Evolutionary conservation across 2,113 vertebrate genomes (phyloP).

Genomic region (Anas platyrhynchos): DNA sequence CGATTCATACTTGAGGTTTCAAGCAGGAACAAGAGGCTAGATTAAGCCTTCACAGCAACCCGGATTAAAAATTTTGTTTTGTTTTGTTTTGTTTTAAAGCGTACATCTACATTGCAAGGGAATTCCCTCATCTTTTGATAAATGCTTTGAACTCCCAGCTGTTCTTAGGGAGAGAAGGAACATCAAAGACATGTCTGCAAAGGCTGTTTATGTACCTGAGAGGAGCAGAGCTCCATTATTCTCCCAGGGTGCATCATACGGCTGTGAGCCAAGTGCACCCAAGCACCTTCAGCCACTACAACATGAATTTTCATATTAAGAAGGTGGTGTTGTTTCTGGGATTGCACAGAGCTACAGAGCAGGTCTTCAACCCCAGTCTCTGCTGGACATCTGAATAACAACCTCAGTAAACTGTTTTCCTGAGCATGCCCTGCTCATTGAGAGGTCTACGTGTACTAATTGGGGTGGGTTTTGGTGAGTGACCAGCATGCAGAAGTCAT

Average conservation of each 20-base stretch:
- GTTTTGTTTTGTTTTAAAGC: neutral
- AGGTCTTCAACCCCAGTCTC: neutral
- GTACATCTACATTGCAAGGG: neutral
- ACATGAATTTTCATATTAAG: neutral
- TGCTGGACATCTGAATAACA: neutral
- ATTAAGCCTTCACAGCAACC: neutral
- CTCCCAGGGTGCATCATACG: neutral
- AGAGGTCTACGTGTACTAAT: neutral
- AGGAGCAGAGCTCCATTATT: neutral
- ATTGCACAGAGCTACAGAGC: neutral
- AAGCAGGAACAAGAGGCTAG: neutral
- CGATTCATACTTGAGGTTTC: neutral
- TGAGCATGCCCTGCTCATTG: neutral
- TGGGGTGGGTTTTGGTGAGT: neutral
- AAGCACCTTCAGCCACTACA: neutral
- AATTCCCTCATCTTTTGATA: conserved; percentile 19
- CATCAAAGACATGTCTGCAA: neutral
- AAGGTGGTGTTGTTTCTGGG: neutral
- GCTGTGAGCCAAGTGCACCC: neutral
- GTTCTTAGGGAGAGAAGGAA: neutral
- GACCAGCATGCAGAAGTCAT: neutral
- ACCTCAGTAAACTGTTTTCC: neutral
- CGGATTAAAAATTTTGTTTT: neutral
- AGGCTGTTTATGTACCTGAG: neutral
- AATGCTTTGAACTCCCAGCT: conserved; percentile 42